These are phyloP conservation scores for Meteorus cinctellus DNA, from an alignment of 2,888 invertebrate species.

Conservation along the genomic window DNA sequence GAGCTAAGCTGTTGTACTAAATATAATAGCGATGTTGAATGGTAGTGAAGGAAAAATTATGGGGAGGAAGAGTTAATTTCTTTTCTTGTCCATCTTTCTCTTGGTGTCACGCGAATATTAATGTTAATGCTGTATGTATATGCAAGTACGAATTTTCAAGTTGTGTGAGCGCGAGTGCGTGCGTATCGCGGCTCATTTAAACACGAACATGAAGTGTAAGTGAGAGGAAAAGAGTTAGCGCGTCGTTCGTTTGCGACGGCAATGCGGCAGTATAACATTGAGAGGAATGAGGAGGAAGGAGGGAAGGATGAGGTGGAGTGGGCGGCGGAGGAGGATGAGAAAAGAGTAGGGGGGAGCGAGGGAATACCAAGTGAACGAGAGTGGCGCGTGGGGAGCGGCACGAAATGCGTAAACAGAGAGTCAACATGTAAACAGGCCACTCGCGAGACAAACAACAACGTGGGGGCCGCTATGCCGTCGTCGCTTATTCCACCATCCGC, in stretches of 20 bases:
- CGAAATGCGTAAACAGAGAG: constrained; percentile 73
- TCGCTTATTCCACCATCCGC: constrained; percentile 55
- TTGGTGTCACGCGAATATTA: constrained; percentile 18
- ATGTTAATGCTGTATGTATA: background rate
- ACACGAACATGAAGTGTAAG: background rate
- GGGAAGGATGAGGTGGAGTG: constrained; percentile 19
- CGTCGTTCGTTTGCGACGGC: background rate
- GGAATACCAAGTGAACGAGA: constrained; percentile 24
- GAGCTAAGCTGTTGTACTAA: background rate
- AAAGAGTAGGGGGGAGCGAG: constrained; percentile 22
- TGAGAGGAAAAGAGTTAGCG: constrained; percentile 33
- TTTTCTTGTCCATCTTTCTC: background rate
- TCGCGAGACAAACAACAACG: constrained; percentile 74
- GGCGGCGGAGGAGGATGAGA: constrained; percentile 22
- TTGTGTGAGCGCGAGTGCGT: constrained; percentile 26
- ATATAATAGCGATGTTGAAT: constrained; percentile 20
- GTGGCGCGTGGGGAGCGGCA: constrained; percentile 53
- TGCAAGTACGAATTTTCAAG: background rate
- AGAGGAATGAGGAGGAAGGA: constrained; percentile 9
- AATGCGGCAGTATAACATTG: background rate
- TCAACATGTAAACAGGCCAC: constrained; percentile 74
- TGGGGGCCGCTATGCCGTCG: constrained; percentile 68
- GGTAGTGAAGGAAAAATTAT: constrained; percentile 20
- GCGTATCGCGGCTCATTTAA: background rate
- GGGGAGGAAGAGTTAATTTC: constrained; percentile 7